Conservation (phyloP, 2,113 vertebrate species). For the Beaufortia kweichowensis region DNA sequence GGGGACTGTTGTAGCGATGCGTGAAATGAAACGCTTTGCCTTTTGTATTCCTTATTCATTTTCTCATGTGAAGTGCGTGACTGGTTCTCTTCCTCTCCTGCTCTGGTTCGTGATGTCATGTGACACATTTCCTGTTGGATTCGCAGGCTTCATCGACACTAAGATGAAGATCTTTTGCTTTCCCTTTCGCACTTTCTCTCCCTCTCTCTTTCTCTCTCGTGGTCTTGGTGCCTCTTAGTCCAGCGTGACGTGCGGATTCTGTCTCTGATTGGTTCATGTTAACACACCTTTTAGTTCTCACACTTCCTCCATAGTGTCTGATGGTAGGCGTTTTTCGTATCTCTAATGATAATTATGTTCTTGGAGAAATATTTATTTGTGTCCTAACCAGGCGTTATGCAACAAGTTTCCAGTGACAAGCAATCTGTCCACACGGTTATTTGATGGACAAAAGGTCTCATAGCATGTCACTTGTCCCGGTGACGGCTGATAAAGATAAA, state of each 20-base stretch:
- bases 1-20: slow-evolving; percentile 40
- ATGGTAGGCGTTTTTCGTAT: slow-evolving; percentile 5
- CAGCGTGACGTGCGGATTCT: slow-evolving; percentile 32
- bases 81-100: slow-evolving; percentile 50
- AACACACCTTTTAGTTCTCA: slow-evolving; percentile 23
- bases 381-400: no score
- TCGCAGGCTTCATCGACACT: slow-evolving; percentile 17
- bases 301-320: slow-evolving; percentile 14
- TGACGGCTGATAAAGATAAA: no score
- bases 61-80: slow-evolving; percentile 27
- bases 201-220: slow-evolving; percentile 58
- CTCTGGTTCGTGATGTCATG: slow-evolving; percentile 56
- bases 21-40: slow-evolving; percentile 26
- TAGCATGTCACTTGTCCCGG: no score
- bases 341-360: not conserved
- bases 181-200: not conserved
- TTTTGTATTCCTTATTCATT: slow-evolving; percentile 50
- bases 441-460: no score
- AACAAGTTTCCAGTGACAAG: no score
- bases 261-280: slow-evolving; percentile 44
- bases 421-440: no score
- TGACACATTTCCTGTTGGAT: not conserved
- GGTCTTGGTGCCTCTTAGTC: slow-evolving; percentile 50
- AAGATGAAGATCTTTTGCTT: not conserved
- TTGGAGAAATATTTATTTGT: not conserved